Conservation (phyloP, 2,888 invertebrate genomes). For the Listrodromus nycthemerus region DNA sequence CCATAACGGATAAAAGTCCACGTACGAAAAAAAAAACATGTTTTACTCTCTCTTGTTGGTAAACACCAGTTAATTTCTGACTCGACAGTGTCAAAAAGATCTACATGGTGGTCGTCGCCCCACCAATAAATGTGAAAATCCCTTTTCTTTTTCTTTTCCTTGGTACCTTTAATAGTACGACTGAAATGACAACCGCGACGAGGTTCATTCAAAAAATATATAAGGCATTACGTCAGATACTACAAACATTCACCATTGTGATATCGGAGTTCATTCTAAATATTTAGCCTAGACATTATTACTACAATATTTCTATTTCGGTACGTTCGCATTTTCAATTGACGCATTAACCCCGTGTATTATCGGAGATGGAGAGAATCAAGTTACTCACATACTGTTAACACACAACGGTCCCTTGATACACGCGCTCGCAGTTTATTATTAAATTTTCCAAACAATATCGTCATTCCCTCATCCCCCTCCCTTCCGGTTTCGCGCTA, state of each 20-base stretch:
- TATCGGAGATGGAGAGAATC: slow-evolving; percentile 13
- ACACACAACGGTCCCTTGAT: neutral
- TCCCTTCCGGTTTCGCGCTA: neutral
- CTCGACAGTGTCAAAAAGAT: too few species aligned
- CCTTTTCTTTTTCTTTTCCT: too few species aligned
- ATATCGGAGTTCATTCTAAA: neutral
- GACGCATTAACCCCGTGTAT: neutral
- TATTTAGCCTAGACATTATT: neutral
- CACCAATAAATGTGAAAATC: too few species aligned
- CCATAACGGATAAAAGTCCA: too few species aligned
- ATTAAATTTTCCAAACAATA: slow-evolving; percentile 39
- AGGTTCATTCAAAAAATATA: neutral
- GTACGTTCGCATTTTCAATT: neutral
- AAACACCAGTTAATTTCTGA: too few species aligned
- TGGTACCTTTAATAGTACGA: too few species aligned
- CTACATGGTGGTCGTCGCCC: too few species aligned
- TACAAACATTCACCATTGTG: neutral
- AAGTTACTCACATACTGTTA: slow-evolving; percentile 1
- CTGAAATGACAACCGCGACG: neutral
- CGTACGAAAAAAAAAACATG: too few species aligned
- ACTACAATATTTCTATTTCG: neutral
- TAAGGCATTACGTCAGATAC: neutral
- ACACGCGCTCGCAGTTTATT: neutral
- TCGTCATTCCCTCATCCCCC: slow-evolving; percentile 14
- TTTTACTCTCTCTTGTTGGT: too few species aligned